Conservation (phyloP, 2,797 vertebrate genomes). For the Acropternis orthonyx region DNA sequence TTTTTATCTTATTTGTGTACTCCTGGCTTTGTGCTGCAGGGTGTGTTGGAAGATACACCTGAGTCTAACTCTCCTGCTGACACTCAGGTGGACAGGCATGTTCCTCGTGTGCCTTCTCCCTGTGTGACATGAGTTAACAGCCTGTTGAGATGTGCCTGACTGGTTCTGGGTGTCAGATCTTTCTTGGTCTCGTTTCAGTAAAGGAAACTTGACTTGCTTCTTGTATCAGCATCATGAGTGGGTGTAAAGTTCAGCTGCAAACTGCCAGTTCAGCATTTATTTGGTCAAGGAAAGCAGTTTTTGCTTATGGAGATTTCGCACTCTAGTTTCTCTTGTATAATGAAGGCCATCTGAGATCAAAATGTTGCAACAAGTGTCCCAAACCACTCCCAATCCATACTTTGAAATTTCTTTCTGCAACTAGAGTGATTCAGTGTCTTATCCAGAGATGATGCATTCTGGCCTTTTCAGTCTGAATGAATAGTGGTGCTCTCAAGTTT, state of each 20-base stretch:
- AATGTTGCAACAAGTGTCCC: neutral
- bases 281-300: neutral
- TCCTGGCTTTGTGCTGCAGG: neutral
- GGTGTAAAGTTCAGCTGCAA: neutral
- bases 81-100: accelerated
- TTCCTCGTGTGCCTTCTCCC: neutral
- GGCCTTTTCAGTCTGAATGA: neutral
- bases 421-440: neutral
- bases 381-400: neutral
- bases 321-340: neutral
- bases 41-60: neutral
- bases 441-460: neutral
- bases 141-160: neutral
- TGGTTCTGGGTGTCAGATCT: neutral
- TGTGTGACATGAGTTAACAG: neutral
- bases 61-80: neutral
- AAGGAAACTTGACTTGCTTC: neutral
- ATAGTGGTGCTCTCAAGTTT: neutral
- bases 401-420: neutral
- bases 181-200: neutral
- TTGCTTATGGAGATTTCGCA: neutral
- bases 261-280: neutral
- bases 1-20: neutral
- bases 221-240: neutral
- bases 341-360: neutral